Evolutionary conservation across 1,140 invertebrate species (phyloP).

Genomic region (Ceratoteleas bidentatus): DNA sequence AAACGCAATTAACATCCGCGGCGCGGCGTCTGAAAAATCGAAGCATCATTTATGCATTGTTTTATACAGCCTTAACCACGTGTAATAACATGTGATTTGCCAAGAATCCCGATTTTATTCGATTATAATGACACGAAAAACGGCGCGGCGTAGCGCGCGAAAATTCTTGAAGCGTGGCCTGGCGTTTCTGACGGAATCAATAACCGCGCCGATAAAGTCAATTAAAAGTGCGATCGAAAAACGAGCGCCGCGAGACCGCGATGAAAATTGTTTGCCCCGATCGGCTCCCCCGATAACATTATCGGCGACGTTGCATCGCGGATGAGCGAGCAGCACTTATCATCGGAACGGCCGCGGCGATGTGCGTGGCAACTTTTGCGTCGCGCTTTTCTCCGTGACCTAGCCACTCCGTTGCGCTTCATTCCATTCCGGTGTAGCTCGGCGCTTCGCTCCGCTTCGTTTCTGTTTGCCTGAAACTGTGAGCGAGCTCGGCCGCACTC

Average conservation of each 20-base stretch:
- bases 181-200: slow-evolving; percentile 21
- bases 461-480: slow-evolving; percentile 72
- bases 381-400: slow-evolving; percentile 76
- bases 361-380: slow-evolving; percentile 75
- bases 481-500: slow-evolving; percentile 67
- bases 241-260: slow-evolving; percentile 14
- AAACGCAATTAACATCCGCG: slow-evolving; percentile 30
- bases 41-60: slow-evolving; percentile 32
- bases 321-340: slow-evolving; percentile 59
- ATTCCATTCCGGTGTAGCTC: slow-evolving; percentile 66
- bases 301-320: slow-evolving; percentile 42
- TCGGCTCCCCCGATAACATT: slow-evolving; percentile 47
- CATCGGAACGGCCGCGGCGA: slow-evolving; percentile 70
- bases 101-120: slow-evolving; percentile 31
- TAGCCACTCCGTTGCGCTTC: slow-evolving; percentile 74
- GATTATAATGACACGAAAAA: slow-evolving; percentile 26
- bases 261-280: slow-evolving; percentile 42
- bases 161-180: neutral
- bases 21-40: slow-evolving; percentile 9
- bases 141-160: neutral
- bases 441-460: slow-evolving; percentile 70
- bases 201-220: slow-evolving; percentile 11
- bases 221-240: slow-evolving; percentile 19
- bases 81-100: slow-evolving; percentile 22
- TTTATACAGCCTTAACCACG: slow-evolving; percentile 32